Conservation (phyloP, 2,113 vertebrate species). For the Puma concolor region DNA sequence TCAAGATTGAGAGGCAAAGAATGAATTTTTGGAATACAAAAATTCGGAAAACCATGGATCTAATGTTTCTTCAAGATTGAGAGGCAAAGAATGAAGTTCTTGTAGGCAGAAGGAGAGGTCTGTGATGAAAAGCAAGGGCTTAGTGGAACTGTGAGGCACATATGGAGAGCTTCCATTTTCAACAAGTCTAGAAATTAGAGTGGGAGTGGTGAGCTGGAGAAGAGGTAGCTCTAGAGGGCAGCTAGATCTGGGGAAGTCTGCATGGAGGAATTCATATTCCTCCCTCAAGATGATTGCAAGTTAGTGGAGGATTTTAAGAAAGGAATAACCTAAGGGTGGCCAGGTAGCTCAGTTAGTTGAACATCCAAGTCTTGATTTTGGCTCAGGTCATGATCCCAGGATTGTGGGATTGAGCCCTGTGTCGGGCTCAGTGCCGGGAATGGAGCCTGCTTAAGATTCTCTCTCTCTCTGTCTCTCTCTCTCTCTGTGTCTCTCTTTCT, state of each 20-base stretch:
- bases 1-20: background rate
- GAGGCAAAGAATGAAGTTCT: background rate
- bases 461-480: no score
- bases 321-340: no score
- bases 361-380: no score
- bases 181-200: background rate
- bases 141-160: background rate
- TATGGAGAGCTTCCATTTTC: background rate
- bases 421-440: no score
- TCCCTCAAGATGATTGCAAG: background rate
- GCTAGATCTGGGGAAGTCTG: background rate
- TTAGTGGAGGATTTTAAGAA: background rate
- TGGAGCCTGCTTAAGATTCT: no score
- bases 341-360: no score
- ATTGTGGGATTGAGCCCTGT: no score
- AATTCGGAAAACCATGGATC: background rate
- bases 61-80: background rate
- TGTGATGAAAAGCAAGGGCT: background rate
- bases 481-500: no score
- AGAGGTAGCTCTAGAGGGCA: background rate
- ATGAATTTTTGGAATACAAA: no score
- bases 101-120: background rate
- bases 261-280: background rate
- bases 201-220: background rate
- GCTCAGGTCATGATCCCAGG: no score